A percentile compares a stretch with the other conserved stretches of the same genome.
These are phyloP conservation scores for Gadus macrocephalus DNA, from an alignment of 2,113 vertebrate genomes.

Conservation along the genomic window DNA sequence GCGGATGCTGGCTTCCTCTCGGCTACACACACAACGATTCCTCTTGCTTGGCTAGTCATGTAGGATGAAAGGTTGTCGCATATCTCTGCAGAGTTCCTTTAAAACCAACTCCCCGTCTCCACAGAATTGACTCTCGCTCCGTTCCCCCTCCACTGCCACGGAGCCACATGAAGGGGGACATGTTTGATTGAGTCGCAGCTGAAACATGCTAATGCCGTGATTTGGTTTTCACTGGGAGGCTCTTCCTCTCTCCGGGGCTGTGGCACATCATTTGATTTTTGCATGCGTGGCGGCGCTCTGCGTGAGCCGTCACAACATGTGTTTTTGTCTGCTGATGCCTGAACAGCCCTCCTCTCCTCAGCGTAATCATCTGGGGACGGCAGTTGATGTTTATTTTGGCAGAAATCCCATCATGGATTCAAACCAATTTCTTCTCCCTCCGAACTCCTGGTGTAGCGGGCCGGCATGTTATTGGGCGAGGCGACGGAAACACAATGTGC, in stretches of 20 bases:
- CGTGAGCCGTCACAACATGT: constrained; percentile 65
- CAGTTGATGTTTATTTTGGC: constrained; percentile 58
- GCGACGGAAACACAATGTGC: constrained; percentile 34
- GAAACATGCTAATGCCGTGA: constrained; percentile 71
- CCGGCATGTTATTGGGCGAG: constrained; percentile 5
- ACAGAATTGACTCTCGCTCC: constrained; percentile 40
- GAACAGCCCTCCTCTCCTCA: constrained; percentile 50
- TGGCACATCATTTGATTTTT: constrained; percentile 67
- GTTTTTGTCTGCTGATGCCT: constrained; percentile 55
- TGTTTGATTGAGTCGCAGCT: constrained; percentile 65
- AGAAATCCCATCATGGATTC: constrained; percentile 58
- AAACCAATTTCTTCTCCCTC: constrained; percentile 46
- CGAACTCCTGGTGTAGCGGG: too few relatives aligned
- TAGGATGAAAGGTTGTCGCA: constrained; percentile 32
- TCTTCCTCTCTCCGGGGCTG: constrained; percentile 45
- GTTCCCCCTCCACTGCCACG: constrained; percentile 47
- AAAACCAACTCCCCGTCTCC: constrained; percentile 48
- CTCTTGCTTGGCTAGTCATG: constrained; percentile 49
- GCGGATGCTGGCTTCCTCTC: constrained; percentile 30
- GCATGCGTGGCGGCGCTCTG: constrained; percentile 56
- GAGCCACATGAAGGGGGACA: constrained; percentile 57
- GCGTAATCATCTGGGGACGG: constrained; percentile 56
- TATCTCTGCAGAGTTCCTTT: constrained; percentile 14
- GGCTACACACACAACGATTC: constrained; percentile 45
- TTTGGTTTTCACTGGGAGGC: constrained; percentile 64